A percentile compares a stretch with the other conserved stretches of the same genome.
phyloP scores from a whole-genome alignment of 2,113 vertebrate genomes.

The Marmota monax region DNA sequence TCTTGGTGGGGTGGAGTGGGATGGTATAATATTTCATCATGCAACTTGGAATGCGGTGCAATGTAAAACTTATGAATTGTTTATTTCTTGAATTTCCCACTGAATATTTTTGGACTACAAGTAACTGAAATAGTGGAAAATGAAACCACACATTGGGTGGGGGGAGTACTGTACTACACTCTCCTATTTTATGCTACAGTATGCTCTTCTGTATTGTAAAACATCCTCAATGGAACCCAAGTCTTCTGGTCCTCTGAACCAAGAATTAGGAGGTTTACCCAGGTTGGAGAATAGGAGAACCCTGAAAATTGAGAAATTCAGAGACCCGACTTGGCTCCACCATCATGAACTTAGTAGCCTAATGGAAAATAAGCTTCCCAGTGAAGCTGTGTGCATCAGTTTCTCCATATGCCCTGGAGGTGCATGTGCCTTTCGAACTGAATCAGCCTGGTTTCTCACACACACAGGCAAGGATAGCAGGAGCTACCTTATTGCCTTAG shows the following conservation, averaged over 20 bases:
- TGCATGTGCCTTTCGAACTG: not conserved
- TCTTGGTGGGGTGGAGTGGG: not conserved
- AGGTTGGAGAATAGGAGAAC: not conserved
- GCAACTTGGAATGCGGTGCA: not conserved
- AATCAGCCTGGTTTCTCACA: conserved; percentile 9
- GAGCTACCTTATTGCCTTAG: not conserved
- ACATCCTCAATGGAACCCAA: not conserved
- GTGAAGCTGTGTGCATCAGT: not conserved
- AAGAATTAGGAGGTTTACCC: not conserved
- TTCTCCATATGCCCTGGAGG: not conserved
- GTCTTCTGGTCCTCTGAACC: not conserved
- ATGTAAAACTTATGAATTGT: not conserved
- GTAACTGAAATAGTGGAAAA: not conserved
- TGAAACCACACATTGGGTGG: not conserved
- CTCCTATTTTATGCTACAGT: not conserved
- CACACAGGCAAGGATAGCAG: not conserved
- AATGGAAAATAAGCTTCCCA: not conserved
- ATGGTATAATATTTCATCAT: not conserved
- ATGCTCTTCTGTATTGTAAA: not conserved
- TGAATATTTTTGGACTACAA: not conserved
- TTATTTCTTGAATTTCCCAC: not conserved
- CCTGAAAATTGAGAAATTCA: not conserved
- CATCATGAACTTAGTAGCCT: not conserved
- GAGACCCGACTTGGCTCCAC: not conserved
- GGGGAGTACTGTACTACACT: not conserved